Evolutionary conservation across 2,888 invertebrate species (phyloP), one percentile per base, ranked within the genome.

Genomic region (Harpalus rubripes): DNA sequence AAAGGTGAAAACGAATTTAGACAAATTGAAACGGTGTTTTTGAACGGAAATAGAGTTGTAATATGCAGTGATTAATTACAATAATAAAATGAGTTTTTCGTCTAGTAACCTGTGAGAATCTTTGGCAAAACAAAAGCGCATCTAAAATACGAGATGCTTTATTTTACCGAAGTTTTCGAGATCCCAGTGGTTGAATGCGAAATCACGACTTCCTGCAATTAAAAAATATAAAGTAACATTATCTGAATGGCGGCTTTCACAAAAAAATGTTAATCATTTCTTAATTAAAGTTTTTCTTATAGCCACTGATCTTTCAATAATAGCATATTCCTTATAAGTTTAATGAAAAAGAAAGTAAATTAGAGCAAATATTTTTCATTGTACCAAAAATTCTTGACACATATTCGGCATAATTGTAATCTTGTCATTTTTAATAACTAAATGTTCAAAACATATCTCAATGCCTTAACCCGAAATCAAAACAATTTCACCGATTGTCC

Each of bases 341-440:
- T 12, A 52, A 10, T 52, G 44, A 52, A 52, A 52, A 52, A 52
- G 44, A 52, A 52, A 52, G 44, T 52, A 52, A 52, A 52, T 52
- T 12, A 52, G 44, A 52, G 44, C 44, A 52, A 52, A 52, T 8
- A 52, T 8, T 8, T 2, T 52, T 52, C 44, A 12, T 52, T 52
- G 44, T 52, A 52, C 44, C 3, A 52, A 8, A 52, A 52, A 68
- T 26, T 68, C 68, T 68, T 68, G 68, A 68, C 68, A 68, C 68
- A 68, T 18, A 65, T 68, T 68, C 15, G 15, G 15, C 26, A 39
- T 68, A 68, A 68, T 68, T 68, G 68, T 32, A 68, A 10, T 10
- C n/a, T 32, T 68, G 39, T 68, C 68, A 39, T 7, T 7, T 32
- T 39, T 32, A 68, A 32, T 68, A 68, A 68, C 26, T n/a, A n/a